Conservation (phyloP, 2,113 vertebrate species). For the Ceratotherium simum region DNA sequence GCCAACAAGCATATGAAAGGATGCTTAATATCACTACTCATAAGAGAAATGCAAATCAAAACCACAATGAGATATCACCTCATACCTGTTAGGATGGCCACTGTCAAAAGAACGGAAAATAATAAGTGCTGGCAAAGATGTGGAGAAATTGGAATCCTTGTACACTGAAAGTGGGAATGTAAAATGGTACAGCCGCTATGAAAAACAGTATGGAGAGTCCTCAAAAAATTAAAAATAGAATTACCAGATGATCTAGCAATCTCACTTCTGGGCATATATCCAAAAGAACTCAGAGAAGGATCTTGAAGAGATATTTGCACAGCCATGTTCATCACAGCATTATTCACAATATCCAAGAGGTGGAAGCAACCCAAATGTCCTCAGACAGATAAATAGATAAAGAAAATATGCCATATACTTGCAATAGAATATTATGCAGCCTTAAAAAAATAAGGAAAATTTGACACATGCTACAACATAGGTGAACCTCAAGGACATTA, state of each 20-base stretch:
- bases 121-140: background rate
- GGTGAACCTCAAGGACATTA: background rate
- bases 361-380: background rate
- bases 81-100: background rate
- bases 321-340: background rate
- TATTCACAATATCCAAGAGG: background rate
- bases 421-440: background rate
- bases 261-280: background rate
- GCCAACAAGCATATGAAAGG: background rate
- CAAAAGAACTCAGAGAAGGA: background rate
- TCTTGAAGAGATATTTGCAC: background rate
- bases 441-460: background rate
- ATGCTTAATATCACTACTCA: background rate
- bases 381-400: background rate
- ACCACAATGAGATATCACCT: background rate
- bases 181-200: background rate
- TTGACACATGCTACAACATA: background rate
- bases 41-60: background rate
- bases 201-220: background rate
- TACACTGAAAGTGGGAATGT: background rate
- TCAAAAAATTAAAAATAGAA: background rate
- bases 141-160: background rate
- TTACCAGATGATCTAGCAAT: background rate
- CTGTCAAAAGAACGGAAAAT: background rate
- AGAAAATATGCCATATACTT: background rate